A percentile compares a stretch with the other conserved stretches of the same genome.
Conservation (phyloP, 1,140 invertebrate species). For the Scaptodrosophila lebanonensis region DNA sequence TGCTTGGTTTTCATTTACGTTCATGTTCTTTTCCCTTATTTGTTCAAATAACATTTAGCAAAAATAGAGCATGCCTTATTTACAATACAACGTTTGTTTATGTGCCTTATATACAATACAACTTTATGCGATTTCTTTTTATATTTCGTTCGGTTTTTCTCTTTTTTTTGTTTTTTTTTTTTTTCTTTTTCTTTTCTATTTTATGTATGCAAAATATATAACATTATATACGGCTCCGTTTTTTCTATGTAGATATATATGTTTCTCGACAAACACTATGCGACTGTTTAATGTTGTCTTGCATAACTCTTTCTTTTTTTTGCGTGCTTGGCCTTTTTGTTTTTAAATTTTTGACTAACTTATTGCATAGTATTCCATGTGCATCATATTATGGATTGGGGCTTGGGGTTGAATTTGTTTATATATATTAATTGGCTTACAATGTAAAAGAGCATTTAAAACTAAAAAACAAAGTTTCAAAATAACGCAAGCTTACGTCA, state of each 20-base stretch:
- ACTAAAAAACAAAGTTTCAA: conserved; percentile 71
- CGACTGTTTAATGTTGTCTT: conserved; percentile 15
- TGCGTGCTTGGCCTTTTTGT: conserved; percentile 40
- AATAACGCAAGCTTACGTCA: conserved; percentile 64
- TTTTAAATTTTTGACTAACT: conserved; percentile 55
- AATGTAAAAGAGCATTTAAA: conserved; percentile 50
- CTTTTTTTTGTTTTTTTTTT: conserved; percentile 22
- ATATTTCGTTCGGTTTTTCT: conserved; percentile 2
- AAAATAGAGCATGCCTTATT: conserved; percentile 73
- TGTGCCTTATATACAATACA: conserved; percentile 17
- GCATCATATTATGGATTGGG: conserved; percentile 47
- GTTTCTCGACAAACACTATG: conserved; percentile 3
- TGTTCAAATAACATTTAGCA: conserved; percentile 75
- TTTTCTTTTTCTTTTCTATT: conserved; percentile 26
- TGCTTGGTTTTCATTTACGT: conserved; percentile 33
- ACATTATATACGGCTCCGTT: conserved; percentile 56
- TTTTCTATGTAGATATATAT: conserved; percentile 48
- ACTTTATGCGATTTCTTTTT: not conserved
- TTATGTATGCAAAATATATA: conserved; percentile 58
- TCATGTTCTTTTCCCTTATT: conserved; percentile 56
- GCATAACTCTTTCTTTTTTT: conserved; percentile 28
- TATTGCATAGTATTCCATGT: conserved; percentile 64
- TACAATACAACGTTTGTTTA: conserved; percentile 65
- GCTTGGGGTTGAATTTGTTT: conserved; percentile 48
- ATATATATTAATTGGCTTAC: conserved; percentile 39